Evolutionary conservation across 92 coral and sea anemone species (phyloP), one percentile per base, ranked within the genome.

Genomic region (Epizoanthus ramosus): DNA sequence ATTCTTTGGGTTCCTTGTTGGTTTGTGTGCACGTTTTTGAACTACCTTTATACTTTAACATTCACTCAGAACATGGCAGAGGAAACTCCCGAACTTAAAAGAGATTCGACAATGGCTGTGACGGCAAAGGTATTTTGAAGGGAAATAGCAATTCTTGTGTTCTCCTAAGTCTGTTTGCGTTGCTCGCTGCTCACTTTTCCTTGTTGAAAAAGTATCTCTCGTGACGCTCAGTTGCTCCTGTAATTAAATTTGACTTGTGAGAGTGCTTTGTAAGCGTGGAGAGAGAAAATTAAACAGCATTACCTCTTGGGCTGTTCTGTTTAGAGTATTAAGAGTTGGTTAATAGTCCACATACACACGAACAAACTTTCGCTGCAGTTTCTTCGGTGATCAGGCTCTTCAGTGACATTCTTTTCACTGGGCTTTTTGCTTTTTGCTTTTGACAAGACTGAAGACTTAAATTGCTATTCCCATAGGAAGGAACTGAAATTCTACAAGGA

Each of bases 61-160:
- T 39, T 74, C 16, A 77, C 71, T 16, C 70, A 14, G 16, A 77
- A 61, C 71, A 95, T 95, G 98, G 95, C 98, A 54, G 98, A 95
- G 58, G 98, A 91, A 70, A 84, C 85, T 45, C 90, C 93, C 4
- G 93, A 88, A n/a, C 95, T 95, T 71, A 92, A 95, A 81, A 88
- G 95, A 65, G 98, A 95, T 59, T 85, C 92, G 67, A 95, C 98
- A 23, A 95, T 93, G 98, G 83, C 88, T 8, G 98, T 81, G 7
- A 93, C 98, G 33, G 98, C 98, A n/a, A 93, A 93, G 98, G 98
- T 95, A 83, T 35, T 74, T 13, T 54, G 80, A 37, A 14, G 33
- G 57, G 60, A 35, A 37, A 58, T 7, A 23, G 2, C 56, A 15
- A 23, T 16, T 13, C 28, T 68, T 14, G 70, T 37, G 45, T 65